Conservation (phyloP, 1,140 invertebrate species). For the Heliconius eleuchia region DNA sequence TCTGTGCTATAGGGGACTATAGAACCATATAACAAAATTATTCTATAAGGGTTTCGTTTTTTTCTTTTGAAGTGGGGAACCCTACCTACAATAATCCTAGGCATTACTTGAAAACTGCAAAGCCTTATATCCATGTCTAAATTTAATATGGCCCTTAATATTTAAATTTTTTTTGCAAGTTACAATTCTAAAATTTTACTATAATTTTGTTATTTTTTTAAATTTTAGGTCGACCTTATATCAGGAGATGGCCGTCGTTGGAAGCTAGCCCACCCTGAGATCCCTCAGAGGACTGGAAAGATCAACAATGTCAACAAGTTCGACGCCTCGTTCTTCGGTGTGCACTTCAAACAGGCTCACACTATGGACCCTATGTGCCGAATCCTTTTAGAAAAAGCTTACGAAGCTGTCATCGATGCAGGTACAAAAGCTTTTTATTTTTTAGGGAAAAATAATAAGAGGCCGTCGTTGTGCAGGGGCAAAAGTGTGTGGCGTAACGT, state of each 20-base stretch:
- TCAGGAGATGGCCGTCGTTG: slow-evolving; percentile 89
- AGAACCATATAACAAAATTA: no score
- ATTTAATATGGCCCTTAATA: no score
- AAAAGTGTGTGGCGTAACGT: no score
- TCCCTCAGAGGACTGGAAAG: slow-evolving; percentile 89
- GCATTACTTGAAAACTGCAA: no score
- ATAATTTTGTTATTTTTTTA: neutral
- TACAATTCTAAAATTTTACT: neutral
- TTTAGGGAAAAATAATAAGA: no score
- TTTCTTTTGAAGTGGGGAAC: no score
- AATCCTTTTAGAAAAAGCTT: slow-evolving; percentile 90
- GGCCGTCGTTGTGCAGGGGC: no score
- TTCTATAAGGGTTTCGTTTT: no score
- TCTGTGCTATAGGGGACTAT: no score
- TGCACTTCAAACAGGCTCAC: slow-evolving; percentile 91
- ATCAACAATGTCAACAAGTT: slow-evolving; percentile 91
- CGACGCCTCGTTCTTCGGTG: slow-evolving; percentile 91
- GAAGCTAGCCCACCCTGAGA: slow-evolving; percentile 86
- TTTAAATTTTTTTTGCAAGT: neutral
- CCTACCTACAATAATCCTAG: no score
- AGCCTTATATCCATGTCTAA: no score
- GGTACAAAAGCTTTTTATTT: slow-evolving; percentile 75
- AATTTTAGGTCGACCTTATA: slow-evolving; percentile 87
- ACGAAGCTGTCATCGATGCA: slow-evolving; percentile 95
- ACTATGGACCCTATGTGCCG: slow-evolving; percentile 94